phyloP scores from a whole-genome alignment of 1,140 invertebrate genomes.

The Oscheius sp. region DNA sequence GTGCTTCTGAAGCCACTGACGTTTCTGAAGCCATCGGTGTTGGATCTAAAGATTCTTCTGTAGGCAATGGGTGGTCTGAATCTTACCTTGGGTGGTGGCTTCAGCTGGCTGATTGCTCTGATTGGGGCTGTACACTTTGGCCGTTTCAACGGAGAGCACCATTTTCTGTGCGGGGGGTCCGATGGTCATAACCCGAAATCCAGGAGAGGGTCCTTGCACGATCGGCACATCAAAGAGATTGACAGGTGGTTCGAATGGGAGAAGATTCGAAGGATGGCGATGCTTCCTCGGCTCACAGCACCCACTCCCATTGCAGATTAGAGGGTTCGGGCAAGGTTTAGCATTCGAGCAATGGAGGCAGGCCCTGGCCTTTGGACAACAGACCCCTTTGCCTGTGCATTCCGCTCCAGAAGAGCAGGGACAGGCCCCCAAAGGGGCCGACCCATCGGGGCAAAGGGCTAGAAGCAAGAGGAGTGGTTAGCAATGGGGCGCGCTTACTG shows the following conservation, averaged over 20 bases:
- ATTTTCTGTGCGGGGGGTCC: background rate
- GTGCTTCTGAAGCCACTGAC: background rate
- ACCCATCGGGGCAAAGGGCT: slow-evolving; percentile 39
- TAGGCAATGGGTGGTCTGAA: too few relatives aligned
- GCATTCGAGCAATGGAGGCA: slow-evolving; percentile 22
- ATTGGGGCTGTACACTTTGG: background rate
- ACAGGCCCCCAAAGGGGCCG: slow-evolving; percentile 25
- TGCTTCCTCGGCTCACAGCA: slow-evolving; percentile 24
- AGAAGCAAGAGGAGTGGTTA: background rate
- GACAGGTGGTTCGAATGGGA: background rate
- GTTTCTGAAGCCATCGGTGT: background rate
- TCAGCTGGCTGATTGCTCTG: background rate
- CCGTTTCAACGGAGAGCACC: background rate
- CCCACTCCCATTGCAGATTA: slow-evolving; percentile 18
- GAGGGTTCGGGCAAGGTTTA: slow-evolving; percentile 18
- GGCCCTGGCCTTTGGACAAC: slow-evolving; percentile 17
- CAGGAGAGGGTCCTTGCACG: background rate
- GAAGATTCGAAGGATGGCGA: background rate
- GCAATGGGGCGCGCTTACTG: slow-evolving; percentile 18
- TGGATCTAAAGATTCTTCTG: too few relatives aligned
- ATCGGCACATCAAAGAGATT: background rate
- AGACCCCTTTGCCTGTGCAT: slow-evolving; percentile 29
- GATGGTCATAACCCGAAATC: background rate
- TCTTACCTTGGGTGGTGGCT: background rate
- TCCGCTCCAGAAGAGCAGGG: slow-evolving; percentile 21